Conservation (phyloP, 2,113 vertebrate species). For the Nycticryphes semicollaris region DNA sequence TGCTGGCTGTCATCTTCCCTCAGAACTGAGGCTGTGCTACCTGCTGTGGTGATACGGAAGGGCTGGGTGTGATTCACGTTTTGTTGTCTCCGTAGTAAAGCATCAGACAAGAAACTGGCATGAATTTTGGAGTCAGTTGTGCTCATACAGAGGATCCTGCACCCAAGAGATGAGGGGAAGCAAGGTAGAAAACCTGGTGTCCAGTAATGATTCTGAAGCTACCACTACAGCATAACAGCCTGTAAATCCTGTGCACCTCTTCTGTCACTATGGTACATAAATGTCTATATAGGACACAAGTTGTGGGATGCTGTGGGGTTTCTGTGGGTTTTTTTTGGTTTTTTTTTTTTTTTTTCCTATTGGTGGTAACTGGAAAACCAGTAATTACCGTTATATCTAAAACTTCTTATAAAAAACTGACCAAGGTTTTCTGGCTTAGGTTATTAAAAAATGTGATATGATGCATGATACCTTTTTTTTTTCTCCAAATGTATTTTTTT, state of each 20-base stretch:
- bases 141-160: neutral
- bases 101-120: neutral
- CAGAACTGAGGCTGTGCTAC: neutral
- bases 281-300: neutral
- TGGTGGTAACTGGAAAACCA: neutral
- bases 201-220: neutral
- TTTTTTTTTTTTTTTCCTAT: neutral
- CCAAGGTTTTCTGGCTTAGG: neutral
- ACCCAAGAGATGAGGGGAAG: neutral
- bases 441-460: neutral
- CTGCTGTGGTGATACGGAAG: neutral
- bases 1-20: neutral
- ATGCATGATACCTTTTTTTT: neutral
- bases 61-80: neutral
- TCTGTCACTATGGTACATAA: neutral
- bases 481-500: neutral
- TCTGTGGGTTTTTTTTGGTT: accelerated
- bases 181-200: neutral
- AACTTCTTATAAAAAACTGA: neutral
- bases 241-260: neutral
- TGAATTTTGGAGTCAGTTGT: neutral
- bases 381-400: neutral
- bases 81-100: neutral
- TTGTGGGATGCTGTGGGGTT: too few relatives aligned
- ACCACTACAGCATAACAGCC: neutral